Conservation (phyloP, 2,113 vertebrate genomes). For the Ictalurus furcatus region DNA sequence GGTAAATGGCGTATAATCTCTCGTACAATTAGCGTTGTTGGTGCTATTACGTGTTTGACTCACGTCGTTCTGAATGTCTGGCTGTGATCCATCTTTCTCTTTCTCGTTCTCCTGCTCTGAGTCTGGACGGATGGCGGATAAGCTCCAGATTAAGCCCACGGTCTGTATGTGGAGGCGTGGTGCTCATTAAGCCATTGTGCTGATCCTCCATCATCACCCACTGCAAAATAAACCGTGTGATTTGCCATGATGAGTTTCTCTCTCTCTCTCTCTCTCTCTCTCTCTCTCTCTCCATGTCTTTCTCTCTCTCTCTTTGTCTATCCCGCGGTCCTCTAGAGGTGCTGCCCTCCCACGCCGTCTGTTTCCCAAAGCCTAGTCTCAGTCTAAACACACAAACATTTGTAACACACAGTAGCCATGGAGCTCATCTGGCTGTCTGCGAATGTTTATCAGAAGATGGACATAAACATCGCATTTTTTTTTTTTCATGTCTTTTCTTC, state of each 20-base stretch:
- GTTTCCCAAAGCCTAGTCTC: slow-evolving; percentile 46
- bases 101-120: slow-evolving; percentile 32
- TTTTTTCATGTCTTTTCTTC: too few relatives aligned
- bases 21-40: slow-evolving; percentile 30
- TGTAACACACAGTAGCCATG: slow-evolving; percentile 38
- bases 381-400: slow-evolving; percentile 44
- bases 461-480: not conserved
- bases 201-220: slow-evolving; percentile 33
- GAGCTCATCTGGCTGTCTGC: slow-evolving; percentile 35
- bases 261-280: slow-evolving; percentile 18
- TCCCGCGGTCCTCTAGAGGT: slow-evolving; percentile 39
- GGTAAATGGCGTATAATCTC: slow-evolving; percentile 37
- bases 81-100: slow-evolving; percentile 24
- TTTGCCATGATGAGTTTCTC: slow-evolving; percentile 34
- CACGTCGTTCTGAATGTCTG: slow-evolving; percentile 35
- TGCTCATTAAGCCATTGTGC: slow-evolving; percentile 35
- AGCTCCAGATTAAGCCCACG: slow-evolving; percentile 55
- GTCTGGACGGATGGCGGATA: slow-evolving; percentile 63
- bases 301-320: slow-evolving; percentile 16
- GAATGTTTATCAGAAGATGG: not conserved
- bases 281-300: slow-evolving; percentile 17
- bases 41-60: slow-evolving; percentile 35
- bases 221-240: slow-evolving; percentile 42
- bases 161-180: slow-evolving; percentile 54
- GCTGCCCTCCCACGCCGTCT: slow-evolving; percentile 44